phyloP scores from a whole-genome alignment of 2,888 invertebrate genomes.

The Standfussiana lucernea region DNA sequence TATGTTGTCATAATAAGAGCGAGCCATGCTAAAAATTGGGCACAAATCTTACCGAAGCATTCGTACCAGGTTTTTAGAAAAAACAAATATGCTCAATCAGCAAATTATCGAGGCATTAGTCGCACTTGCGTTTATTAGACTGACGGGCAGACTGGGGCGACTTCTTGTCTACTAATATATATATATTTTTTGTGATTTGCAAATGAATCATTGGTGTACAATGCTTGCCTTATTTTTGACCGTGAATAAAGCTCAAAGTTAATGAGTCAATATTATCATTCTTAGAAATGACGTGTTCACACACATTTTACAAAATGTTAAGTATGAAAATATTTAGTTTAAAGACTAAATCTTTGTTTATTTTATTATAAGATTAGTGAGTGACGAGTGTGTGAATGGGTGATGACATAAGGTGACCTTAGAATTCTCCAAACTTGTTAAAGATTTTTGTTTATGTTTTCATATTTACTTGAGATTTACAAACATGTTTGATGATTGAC shows the following conservation, averaged over 20 bases:
- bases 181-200: not conserved
- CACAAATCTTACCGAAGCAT: not conserved
- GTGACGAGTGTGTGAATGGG: slow-evolving; percentile 18
- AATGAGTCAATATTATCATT: slow-evolving; percentile 5
- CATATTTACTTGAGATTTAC: not conserved
- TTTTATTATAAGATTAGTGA: not conserved
- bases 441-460: slow-evolving; percentile 14
- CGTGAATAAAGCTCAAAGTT: not conserved
- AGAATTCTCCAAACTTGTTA: slow-evolving; percentile 4
- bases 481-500: not conserved
- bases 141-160: not conserved
- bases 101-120: not conserved
- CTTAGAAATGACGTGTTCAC: slow-evolving; percentile 8
- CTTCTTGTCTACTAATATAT: not conserved
- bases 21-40: not conserved
- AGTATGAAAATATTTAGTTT: slow-evolving; percentile 16
- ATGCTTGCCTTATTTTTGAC: not conserved
- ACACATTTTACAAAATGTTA: not conserved
- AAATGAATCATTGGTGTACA: not conserved
- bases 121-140: not conserved
- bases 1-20: not conserved
- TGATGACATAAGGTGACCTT: slow-evolving; percentile 22
- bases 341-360: slow-evolving; percentile 8
- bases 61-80: not conserved
- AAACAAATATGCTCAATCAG: not conserved